A percentile compares a stretch with the other conserved stretches of the same genome.
phyloP scores from a whole-genome alignment of 2,888 invertebrate species.

The Melanostoma scalare region DNA sequence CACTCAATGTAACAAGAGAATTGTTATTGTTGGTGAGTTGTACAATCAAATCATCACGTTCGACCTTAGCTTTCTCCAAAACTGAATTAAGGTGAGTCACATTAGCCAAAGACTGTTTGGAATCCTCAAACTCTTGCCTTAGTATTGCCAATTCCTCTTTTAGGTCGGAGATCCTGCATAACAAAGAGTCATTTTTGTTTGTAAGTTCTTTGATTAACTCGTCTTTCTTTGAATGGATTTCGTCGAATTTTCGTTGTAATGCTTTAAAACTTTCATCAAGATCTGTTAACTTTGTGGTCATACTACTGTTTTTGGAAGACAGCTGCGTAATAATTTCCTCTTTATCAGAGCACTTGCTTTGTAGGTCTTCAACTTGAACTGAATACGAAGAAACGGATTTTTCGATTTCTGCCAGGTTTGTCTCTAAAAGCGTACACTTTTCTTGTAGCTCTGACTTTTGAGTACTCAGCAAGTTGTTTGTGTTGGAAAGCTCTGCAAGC shows the following conservation, averaged over 20 bases:
- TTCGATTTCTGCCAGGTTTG: background rate
- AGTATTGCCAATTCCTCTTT: conserved; percentile 5
- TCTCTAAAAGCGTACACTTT: background rate
- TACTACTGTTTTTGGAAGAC: background rate
- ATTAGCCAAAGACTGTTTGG: conserved; percentile 15
- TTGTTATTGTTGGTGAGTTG: conserved; percentile 57
- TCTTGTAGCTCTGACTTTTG: conserved; percentile 25
- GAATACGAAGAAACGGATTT: background rate
- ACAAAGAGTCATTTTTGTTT: background rate
- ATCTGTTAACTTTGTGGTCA: background rate
- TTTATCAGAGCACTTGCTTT: conserved; percentile 8
- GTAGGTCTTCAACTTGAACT: background rate
- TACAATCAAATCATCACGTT: conserved; percentile 62
- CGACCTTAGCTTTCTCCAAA: conserved; percentile 48
- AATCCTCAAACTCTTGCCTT: conserved; percentile 18
- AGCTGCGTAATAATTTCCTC: conserved; percentile 2
- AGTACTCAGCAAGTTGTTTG: conserved; percentile 9
- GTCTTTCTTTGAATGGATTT: conserved; percentile 30
- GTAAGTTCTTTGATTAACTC: conserved; percentile 15
- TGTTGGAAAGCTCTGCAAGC: background rate
- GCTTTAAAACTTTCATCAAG: background rate
- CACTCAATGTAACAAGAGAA: conserved; percentile 41
- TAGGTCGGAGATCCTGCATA: background rate
- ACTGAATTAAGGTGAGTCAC: conserved; percentile 49
- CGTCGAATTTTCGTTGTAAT: conserved; percentile 15